Percentiles rank a stretch among this genome's conserved stretches.
Conservation (phyloP, 2,113 vertebrate genomes). For the Lepus europaeus region DNA sequence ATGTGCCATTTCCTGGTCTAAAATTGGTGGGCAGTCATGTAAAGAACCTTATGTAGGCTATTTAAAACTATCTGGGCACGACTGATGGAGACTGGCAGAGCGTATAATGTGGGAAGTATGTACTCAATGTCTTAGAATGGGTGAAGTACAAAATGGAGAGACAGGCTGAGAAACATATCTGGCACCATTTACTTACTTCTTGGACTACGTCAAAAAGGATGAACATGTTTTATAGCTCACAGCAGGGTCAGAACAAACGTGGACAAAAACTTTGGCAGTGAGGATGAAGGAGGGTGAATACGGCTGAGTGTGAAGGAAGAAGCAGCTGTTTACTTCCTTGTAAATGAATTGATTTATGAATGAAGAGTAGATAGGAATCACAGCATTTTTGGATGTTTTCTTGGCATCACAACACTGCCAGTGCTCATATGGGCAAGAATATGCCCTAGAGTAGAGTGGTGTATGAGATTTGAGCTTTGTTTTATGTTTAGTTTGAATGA, state of each 20-base stretch:
- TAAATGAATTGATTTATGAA: neutral
- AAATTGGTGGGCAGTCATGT: neutral
- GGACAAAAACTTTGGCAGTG: neutral
- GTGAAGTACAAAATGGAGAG: neutral
- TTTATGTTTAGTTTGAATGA: constrained; percentile 31
- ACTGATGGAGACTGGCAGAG: neutral
- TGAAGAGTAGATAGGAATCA: neutral
- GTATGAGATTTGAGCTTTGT: neutral
- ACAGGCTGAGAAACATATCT: neutral
- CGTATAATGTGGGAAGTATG: too few relatives aligned
- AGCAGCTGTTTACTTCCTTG: neutral
- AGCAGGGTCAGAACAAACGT: neutral
- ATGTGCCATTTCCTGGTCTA: neutral
- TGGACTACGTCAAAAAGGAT: neutral
- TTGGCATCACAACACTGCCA: neutral
- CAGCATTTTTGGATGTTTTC: neutral
- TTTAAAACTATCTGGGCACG: neutral
- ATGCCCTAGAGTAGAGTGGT: neutral
- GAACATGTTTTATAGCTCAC: neutral
- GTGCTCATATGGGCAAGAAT: neutral
- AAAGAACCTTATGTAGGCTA: neutral
- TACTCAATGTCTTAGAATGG: neutral
- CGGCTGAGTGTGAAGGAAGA: neutral
- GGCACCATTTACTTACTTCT: neutral
- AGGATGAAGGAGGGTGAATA: neutral